A percentile compares a stretch with the other conserved stretches of the same genome.
phyloP scores from a whole-genome alignment of 2,888 invertebrate species.

The Candidula unifasciata region DNA sequence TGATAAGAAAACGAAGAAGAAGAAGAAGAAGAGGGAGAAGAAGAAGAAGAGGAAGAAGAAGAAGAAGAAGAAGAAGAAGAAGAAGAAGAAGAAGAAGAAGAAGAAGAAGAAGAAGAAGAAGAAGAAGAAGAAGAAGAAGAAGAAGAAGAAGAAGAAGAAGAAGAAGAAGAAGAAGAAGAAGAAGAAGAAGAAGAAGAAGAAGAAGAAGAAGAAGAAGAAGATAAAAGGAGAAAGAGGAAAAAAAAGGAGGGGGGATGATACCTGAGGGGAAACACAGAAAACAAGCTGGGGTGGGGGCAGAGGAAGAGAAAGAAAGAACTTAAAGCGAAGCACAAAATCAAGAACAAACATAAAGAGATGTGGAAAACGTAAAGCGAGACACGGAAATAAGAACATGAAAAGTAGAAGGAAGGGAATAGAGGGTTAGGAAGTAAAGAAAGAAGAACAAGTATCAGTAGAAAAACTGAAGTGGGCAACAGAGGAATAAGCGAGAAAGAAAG shows the following conservation, averaged over 20 bases:
- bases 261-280: too few relatives aligned
- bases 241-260: neutral
- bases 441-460: neutral
- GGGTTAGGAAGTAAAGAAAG: neutral
- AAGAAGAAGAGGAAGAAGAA: slow-evolving; percentile 1
- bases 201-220: neutral
- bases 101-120: neutral
- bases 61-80: slow-evolving; percentile 7
- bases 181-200: neutral
- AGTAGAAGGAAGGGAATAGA: neutral
- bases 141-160: neutral
- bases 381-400: too few relatives aligned
- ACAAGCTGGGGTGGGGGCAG: too few relatives aligned
- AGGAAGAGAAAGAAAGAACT: neutral
- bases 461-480: neutral
- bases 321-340: neutral
- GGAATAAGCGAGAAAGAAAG: neutral
- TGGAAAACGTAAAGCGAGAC: neutral
- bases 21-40: neutral
- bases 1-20: slow-evolving; percentile 24
- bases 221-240: neutral
- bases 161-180: neutral
- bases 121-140: slow-evolving; percentile 17
- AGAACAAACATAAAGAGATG: neutral
- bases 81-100: neutral